These are phyloP conservation scores for Botia kubotai DNA, from an alignment of 2,797 vertebrate species.

Conservation along the genomic window DNA sequence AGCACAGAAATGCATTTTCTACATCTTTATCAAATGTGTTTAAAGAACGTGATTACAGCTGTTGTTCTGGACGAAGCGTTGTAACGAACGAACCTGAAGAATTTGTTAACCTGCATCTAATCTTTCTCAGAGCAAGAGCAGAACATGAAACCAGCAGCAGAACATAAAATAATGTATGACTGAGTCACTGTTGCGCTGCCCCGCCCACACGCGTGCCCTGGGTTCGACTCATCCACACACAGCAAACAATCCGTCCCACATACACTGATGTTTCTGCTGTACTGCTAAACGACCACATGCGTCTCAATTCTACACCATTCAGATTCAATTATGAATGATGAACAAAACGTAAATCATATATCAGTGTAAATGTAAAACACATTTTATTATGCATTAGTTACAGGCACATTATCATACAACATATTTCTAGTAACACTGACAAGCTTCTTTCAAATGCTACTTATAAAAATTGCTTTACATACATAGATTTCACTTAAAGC, in stretches of 20 bases:
- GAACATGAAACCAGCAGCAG: conserved; percentile 53
- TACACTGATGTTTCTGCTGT: conserved; percentile 5
- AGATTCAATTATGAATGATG: too few relatives aligned
- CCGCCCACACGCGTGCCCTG: conserved; percentile 60
- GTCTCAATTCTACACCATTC: background rate
- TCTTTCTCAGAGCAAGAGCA: conserved; percentile 28
- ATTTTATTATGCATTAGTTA: too few relatives aligned
- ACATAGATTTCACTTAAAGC: too few relatives aligned
- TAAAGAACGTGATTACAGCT: background rate
- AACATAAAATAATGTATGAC: conserved; percentile 47
- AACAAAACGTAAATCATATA: too few relatives aligned
- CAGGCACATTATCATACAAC: too few relatives aligned
- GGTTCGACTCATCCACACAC: conserved; percentile 49
- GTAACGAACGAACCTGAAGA: conserved; percentile 6
- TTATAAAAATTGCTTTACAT: too few relatives aligned
- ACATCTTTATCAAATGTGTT: conserved; percentile 1
- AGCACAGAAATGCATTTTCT: background rate
- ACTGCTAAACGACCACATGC: background rate
- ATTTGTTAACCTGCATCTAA: background rate
- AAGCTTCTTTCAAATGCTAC: too few relatives aligned
- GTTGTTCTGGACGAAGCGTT: background rate
- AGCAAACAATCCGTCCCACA: conserved; percentile 35
- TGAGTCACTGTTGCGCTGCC: conserved; percentile 56
- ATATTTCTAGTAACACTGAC: too few relatives aligned
- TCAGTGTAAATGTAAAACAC: too few relatives aligned